These are phyloP conservation scores for Troglohyphantes excavatus DNA, from an alignment of 2,888 invertebrate species.

Conservation along the genomic window DNA sequence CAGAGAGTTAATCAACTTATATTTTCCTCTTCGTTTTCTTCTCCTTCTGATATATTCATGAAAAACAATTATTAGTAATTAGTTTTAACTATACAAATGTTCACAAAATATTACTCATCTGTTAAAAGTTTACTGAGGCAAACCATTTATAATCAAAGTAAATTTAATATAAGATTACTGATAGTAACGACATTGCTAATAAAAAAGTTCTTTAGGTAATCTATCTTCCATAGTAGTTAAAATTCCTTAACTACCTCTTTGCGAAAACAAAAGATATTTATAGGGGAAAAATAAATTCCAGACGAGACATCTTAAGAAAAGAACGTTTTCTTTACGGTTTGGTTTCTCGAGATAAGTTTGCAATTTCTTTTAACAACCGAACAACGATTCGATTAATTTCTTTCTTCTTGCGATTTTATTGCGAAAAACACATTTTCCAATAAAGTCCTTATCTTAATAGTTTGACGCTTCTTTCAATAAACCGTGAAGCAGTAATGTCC, in stretches of 20 bases:
- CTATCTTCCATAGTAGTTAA: no score
- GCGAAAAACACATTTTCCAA: constrained; percentile 48
- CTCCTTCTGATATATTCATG: no score
- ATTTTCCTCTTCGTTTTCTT: no score
- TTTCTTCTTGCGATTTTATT: constrained; percentile 23
- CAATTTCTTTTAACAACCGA: constrained; percentile 58
- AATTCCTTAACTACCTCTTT: background rate
- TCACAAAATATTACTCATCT: no score
- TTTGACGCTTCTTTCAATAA: constrained; percentile 63
- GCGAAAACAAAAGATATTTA: background rate
- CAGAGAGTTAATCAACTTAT: no score
- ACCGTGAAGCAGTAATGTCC: constrained; percentile 15
- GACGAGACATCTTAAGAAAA: constrained; percentile 8
- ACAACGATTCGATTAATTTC: constrained; percentile 44
- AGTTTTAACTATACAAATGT: no score
- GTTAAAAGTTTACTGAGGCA: no score
- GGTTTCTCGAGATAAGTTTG: constrained; percentile 33
- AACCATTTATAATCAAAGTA: no score
- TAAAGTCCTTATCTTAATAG: constrained; percentile 70
- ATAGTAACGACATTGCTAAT: no score
- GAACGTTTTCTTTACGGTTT: constrained; percentile 19
- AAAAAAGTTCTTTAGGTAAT: no score
- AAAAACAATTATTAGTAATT: no score
- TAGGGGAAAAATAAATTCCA: constrained; percentile 38
- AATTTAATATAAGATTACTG: no score